Base-by-base conservation (phyloP, 1,140 invertebrate species). In the Papilio helenus region DNA sequence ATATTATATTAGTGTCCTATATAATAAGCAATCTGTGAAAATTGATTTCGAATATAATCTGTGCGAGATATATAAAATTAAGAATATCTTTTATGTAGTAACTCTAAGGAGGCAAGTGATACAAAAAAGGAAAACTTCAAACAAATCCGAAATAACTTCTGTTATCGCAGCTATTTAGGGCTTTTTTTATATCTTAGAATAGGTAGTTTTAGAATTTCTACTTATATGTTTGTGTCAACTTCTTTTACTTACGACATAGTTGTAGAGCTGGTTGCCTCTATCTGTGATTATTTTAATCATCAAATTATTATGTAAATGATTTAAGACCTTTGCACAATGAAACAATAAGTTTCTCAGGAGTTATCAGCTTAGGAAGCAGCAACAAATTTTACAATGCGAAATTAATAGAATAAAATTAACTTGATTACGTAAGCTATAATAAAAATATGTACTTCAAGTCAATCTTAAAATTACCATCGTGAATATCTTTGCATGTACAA, bases 241-340 rank as follows among this genome's bases (percentile, higher is more conserved):
- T 46, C 10, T 46, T 16, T 14, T 16, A 46, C 14, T 46, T 46
- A 14, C 14, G 14, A 34, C 61, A 18, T 14, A 68, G 3, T 29
- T 2, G 9, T 68, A 34, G 61, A 12, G 12, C 26, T 61, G 23
- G 2, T 26, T 61, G 2, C 20, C 34, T 4, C 3, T 29, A 26
- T 29, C 26, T 29, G 61, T 14, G 14, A 29, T 34, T 29, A 68
- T 68, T 34, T 68, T 18, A 29, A 68, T 16, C 7, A 34, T 29
- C 14, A 68, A 68, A 68, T 68, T 29, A 68, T 68, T 68, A 68
- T 29, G 14, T 68, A 68, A 68, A 68, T 68, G 12, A 68, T 68
- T 29, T 16, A 68, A 68, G 34, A 29, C 3, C 58, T 68, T 68
- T 18, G 20, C 26, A 68, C 26, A 68, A 29, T 68, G 61, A 68